A percentile compares a stretch with the other conserved stretches of the same genome.
These are phyloP conservation scores for Ligdia adustata DNA, from an alignment of 2,888 invertebrate genomes.

Conservation along the genomic window DNA sequence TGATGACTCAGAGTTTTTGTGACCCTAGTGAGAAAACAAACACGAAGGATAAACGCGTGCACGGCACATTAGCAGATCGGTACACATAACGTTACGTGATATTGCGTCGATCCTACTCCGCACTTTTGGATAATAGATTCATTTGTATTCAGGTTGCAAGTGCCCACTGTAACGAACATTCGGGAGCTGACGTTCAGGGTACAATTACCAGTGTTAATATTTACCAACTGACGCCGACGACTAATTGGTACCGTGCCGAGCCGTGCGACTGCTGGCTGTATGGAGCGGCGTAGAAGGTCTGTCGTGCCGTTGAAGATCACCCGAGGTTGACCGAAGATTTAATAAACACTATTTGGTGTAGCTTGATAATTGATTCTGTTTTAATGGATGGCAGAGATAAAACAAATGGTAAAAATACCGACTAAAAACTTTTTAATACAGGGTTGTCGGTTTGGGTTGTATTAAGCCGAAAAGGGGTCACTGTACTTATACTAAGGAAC, in stretches of 20 bases:
- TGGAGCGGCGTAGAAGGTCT: conserved; percentile 40
- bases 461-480: too few relatives aligned
- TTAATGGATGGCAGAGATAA: too few relatives aligned
- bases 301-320: conserved; percentile 4
- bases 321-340: too few relatives aligned
- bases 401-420: too few relatives aligned
- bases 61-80: conserved; percentile 51
- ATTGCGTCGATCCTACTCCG: conserved; percentile 67
- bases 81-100: conserved; percentile 63
- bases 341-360: too few relatives aligned
- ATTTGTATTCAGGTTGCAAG: conserved; percentile 81
- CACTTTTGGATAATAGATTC: conserved; percentile 78
- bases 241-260: conserved; percentile 70
- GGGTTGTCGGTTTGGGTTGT: too few relatives aligned
- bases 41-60: conserved; percentile 33
- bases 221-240: conserved; percentile 78
- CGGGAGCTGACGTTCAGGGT: conserved; percentile 75
- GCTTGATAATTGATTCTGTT: too few relatives aligned
- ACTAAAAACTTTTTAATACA: too few relatives aligned
- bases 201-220: conserved; percentile 83
- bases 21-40: too few relatives aligned
- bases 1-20: too few relatives aligned
- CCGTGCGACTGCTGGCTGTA: conserved; percentile 52
- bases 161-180: conserved; percentile 79
- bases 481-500: too few relatives aligned